Evolutionary conservation across 2,113 vertebrate species (phyloP).

Genomic region (Microtus richardsoni): DNA sequence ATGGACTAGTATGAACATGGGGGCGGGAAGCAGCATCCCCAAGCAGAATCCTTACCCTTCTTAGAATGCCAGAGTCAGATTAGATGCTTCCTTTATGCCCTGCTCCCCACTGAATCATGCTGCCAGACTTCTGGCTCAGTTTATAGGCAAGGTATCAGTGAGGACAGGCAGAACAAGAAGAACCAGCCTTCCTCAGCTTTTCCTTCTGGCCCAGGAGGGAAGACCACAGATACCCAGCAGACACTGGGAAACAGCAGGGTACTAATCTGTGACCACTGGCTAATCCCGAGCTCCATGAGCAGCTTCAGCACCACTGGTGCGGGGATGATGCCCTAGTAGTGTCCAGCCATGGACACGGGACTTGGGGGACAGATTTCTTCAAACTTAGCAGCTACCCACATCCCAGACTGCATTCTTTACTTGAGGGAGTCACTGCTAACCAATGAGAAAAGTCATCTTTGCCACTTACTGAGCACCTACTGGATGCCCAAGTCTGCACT

Average conservation of each 20-base stretch:
- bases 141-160: accelerated
- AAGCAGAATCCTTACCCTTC: neutral
- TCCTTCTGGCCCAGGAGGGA: neutral
- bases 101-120: accelerated
- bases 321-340: neutral
- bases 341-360: neutral
- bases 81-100: neutral
- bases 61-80: neutral
- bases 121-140: neutral
- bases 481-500: neutral
- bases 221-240: neutral
- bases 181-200: neutral
- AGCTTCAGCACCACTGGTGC: neutral
- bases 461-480: neutral
- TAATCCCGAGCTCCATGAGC: too few species aligned
- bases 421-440: neutral
- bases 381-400: neutral
- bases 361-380: neutral
- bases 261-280: accelerated
- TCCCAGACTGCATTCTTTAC: neutral
- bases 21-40: neutral
- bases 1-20: accelerated
- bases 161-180: neutral
- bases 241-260: accelerated
- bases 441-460: neutral